A percentile compares a stretch with the other conserved stretches of the same genome.
phyloP scores from a whole-genome alignment of 2,113 vertebrate species.

The Eolophus roseicapilla region DNA sequence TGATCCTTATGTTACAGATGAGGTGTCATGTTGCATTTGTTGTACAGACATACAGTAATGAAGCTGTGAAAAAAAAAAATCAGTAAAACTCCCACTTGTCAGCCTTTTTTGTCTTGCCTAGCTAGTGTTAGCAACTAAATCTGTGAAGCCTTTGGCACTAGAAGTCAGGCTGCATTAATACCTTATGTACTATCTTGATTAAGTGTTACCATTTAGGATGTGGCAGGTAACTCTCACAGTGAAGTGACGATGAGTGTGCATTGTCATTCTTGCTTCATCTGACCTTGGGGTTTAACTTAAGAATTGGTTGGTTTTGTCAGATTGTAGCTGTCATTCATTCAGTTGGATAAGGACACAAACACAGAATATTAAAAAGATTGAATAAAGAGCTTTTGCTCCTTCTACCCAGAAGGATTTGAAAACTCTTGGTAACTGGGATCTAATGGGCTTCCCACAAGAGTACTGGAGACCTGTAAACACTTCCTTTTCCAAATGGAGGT shows the following conservation, averaged over 20 bases:
- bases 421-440: background rate
- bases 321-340: background rate
- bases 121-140: constrained; percentile 1
- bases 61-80: background rate
- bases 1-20: background rate
- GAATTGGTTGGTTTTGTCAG: background rate
- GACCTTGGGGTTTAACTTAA: background rate
- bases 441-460: background rate
- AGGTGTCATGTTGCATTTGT: constrained; percentile 5
- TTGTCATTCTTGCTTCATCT: background rate
- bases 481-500: background rate
- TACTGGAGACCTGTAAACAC: background rate
- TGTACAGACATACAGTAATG: background rate
- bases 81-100: background rate
- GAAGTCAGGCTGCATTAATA: constrained; percentile 28
- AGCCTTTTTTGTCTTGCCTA: constrained; percentile 21
- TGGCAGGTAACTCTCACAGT: background rate
- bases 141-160: constrained; percentile 12
- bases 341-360: background rate
- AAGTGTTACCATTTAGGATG: background rate
- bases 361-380: background rate
- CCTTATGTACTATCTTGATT: background rate
- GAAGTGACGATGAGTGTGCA: background rate
- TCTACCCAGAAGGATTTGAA: background rate
- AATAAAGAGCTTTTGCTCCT: background rate